Conservation (phyloP, 2,113 vertebrate genomes). For the Mionectes macconnelli region DNA sequence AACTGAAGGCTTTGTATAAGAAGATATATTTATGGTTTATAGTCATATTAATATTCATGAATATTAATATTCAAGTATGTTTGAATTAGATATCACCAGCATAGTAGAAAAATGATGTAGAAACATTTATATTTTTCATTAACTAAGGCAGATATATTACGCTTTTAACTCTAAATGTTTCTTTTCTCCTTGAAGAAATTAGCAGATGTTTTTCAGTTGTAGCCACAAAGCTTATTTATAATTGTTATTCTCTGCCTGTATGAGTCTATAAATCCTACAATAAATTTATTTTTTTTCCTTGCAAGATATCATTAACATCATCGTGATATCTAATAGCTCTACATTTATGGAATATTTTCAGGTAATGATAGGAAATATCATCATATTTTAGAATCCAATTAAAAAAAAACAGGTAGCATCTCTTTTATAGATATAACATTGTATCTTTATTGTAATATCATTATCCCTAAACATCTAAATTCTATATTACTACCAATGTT, state of each 20-base stretch:
- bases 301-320: not conserved
- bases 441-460: slow-evolving; percentile 4
- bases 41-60: not conserved
- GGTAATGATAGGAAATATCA: slow-evolving; percentile 2
- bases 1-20: not conserved
- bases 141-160: not conserved
- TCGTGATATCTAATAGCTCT: not conserved
- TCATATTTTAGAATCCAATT: slow-evolving; percentile 31
- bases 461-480: slow-evolving; percentile 22
- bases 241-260: not conserved
- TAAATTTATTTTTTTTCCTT: not conserved
- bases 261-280: not conserved
- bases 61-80: not conserved
- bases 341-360: slow-evolving; percentile 17
- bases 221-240: not conserved
- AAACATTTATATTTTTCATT: not conserved
- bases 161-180: not conserved
- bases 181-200: not conserved
- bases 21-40: not conserved
- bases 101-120: not conserved
- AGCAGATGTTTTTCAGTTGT: not conserved
- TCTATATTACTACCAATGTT: not conserved
- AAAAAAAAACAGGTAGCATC: slow-evolving; percentile 30
- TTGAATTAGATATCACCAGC: not conserved
- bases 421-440: slow-evolving; percentile 8